Percentiles rank a stretch among this genome's conserved stretches.
Evolutionary conservation across 2,113 vertebrate genomes (phyloP).

Genomic region (Mormyrus iriodes): DNA sequence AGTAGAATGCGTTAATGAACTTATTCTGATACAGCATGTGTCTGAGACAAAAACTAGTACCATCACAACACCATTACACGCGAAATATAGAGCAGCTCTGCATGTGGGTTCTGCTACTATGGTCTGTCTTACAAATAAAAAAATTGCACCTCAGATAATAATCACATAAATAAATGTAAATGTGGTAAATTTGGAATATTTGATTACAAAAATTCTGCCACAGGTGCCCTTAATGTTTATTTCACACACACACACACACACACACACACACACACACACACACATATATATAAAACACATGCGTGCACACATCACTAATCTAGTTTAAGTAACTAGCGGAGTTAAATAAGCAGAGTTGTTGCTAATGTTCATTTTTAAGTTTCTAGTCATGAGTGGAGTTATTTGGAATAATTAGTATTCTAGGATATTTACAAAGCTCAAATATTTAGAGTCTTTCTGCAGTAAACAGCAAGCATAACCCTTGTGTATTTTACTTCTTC

Average conservation of each 20-base stretch:
- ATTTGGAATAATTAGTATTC: not conserved
- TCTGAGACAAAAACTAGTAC: constrained; percentile 38
- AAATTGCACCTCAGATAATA: not conserved
- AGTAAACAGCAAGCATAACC: not conserved
- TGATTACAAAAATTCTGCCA: not conserved
- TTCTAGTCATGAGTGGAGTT: not conserved
- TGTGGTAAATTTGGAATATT: not conserved
- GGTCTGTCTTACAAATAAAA: not conserved
- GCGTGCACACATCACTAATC: no score
- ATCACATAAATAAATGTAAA: not conserved
- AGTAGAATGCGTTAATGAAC: constrained; percentile 81
- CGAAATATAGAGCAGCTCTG: constrained; percentile 50
- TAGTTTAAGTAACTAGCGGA: not conserved
- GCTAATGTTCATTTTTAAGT: not conserved
- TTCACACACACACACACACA: not conserved
- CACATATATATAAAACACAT: not conserved
- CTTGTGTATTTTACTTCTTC: no score
- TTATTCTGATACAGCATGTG: constrained; percentile 69
- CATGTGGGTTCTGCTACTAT: constrained; percentile 42
- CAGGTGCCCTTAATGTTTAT: not conserved
- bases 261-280: not conserved
- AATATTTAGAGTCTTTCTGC: not conserved
- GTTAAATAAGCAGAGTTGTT: not conserved
- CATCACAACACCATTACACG: constrained; percentile 39
- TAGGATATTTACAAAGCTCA: not conserved